phyloP scores from a whole-genome alignment of 2,888 invertebrate species.

The Pristionchus arcanus region DNA sequence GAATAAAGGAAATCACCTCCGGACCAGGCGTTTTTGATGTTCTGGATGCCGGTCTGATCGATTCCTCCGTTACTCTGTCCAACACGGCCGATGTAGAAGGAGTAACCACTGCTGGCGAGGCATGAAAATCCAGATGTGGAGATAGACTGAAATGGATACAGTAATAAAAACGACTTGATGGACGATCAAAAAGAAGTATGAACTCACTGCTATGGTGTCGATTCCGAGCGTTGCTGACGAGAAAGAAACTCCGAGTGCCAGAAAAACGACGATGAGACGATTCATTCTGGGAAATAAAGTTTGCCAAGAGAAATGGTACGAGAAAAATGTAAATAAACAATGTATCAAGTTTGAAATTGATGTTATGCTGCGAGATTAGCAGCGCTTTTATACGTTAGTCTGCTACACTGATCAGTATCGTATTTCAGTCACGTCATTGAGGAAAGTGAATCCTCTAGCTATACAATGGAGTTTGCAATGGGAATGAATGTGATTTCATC shows the following conservation, averaged over 20 bases:
- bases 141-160: too few species aligned
- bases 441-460: too few species aligned
- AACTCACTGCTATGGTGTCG: conserved; percentile 57
- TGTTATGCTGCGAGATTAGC: background rate
- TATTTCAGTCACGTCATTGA: too few species aligned
- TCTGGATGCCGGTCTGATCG: conserved; percentile 58
- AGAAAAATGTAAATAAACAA: too few species aligned
- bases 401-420: background rate
- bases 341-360: too few species aligned
- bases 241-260: conserved; percentile 29
- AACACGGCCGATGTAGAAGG: conserved; percentile 61
- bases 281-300: too few species aligned
- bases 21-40: conserved; percentile 61
- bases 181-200: too few species aligned
- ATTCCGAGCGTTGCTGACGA: conserved; percentile 56
- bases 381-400: background rate
- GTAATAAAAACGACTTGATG: too few species aligned
- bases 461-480: too few species aligned
- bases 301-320: too few species aligned
- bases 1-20: conserved; percentile 31
- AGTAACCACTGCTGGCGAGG: conserved; percentile 58
- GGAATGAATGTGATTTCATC: too few species aligned
- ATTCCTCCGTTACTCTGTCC: conserved; percentile 58
- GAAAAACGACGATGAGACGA: background rate
- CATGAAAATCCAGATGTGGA: conserved; percentile 56